These are phyloP conservation scores for Mycteria americana DNA, from an alignment of 2,797 vertebrate genomes.

Conservation along the genomic window DNA sequence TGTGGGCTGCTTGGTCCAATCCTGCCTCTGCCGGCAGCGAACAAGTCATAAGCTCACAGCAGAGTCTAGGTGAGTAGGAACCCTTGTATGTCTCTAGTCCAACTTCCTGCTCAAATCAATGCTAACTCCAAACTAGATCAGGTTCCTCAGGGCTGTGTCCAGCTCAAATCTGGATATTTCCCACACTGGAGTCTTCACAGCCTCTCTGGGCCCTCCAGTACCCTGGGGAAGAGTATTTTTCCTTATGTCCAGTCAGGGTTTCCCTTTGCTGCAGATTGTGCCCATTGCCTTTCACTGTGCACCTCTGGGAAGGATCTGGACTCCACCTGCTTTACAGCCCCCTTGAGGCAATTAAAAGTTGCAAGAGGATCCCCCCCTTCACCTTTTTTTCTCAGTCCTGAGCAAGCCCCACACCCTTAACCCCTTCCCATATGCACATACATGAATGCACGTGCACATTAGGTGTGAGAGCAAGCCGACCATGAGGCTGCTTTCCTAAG, in stretches of 20 bases:
- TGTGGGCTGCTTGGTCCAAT: background rate
- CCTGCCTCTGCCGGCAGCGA: background rate
- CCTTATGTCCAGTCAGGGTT: rapidly evolving
- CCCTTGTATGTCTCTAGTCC: background rate
- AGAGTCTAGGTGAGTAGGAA: background rate
- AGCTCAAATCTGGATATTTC: background rate
- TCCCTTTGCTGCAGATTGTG: background rate
- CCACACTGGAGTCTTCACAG: background rate
- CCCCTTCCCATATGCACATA: background rate
- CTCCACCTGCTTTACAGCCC: background rate
- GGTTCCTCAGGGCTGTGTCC: background rate
- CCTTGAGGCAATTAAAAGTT: background rate
- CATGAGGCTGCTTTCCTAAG: background rate
- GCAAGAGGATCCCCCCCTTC: background rate
- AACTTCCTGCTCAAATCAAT: background rate
- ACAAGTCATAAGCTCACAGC: background rate
- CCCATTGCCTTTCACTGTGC: background rate
- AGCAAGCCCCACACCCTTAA: background rate
- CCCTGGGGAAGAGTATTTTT: background rate
- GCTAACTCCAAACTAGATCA: background rate
- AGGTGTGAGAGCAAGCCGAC: background rate
- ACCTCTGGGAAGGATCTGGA: background rate
- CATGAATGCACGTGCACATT: background rate
- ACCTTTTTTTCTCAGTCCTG: background rate
- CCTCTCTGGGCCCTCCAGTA: background rate